Evolutionary conservation across 1,140 invertebrate species (phyloP), one percentile per base, ranked within the genome.

Genomic region (Drosophila triauraria): DNA sequence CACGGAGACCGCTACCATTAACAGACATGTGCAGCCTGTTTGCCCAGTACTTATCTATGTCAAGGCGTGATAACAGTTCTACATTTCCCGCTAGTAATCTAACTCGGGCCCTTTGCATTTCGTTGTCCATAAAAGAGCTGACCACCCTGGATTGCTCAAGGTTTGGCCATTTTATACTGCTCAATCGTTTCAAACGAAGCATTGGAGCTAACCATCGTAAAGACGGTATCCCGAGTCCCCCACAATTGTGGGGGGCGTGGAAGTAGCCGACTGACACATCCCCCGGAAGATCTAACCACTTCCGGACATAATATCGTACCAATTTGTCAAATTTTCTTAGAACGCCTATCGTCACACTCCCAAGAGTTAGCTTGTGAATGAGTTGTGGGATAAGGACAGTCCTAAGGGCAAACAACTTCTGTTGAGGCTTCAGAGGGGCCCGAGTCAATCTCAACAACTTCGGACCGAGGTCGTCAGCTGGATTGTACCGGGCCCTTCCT

Each of bases 1-100:
- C 65, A 70, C 44, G 59, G 20, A 75, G 59, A 23, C 59, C 46
- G 44, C 65, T 51, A 1, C 58, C 59, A 35, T 70, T 40, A 75
- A 68, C 71, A 61, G 64, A 59, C n/a, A 32, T 51, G 38, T 58
- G 20, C 38, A 72, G 44, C 25, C 25, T 27, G 25, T 27, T 27
- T 27, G 25, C 25, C 23, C 3, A 47, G 23, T 47, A 47, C 46
- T 12, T 15, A 7, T 47, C 46, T 25, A 47, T 53, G 10, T 23
- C 27, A 30, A 53, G 25, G 6, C 47, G 56, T 68, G 58, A 27
- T 27, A 27, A 27, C 25, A 27, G 25, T 27, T 27, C 25, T 27
- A 27, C 25, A 23, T 53, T 43, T 48, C 35, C 59, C 12, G 67
- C 50, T 30, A 40, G 27, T 12, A 12, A 40, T 32, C 42, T 48